Conservation (phyloP, 2,797 vertebrate genomes). For the Silurus aristotelis region DNA sequence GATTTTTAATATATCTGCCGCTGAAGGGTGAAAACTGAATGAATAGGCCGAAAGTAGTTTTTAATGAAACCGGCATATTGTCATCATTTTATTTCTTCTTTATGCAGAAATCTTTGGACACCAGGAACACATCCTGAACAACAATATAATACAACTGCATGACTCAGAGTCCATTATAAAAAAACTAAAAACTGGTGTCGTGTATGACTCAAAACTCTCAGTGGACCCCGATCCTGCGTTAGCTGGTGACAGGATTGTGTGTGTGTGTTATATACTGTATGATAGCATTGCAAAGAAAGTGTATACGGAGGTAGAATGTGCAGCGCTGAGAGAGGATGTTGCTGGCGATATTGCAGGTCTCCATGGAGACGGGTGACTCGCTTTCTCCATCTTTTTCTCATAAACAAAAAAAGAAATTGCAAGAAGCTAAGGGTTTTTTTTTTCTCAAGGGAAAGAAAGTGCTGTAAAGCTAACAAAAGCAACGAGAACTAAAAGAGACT, state of each 20-base stretch:
- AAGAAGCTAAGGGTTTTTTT: constrained; percentile 3
- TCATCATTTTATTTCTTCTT: not conserved
- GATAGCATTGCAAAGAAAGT: not conserved
- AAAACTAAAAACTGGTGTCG: not conserved
- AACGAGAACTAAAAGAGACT: not conserved
- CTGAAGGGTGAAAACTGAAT: not conserved
- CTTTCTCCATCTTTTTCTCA: constrained; percentile 48
- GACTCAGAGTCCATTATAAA: constrained; percentile 19
- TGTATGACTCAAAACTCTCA: constrained; percentile 7
- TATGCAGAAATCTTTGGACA: not conserved
- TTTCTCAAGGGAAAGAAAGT: not conserved
- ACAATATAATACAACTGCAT: not conserved
- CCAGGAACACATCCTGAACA: not conserved
- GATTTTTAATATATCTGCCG: not conserved
- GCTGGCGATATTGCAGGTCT: constrained; percentile 51
- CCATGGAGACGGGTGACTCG: constrained; percentile 57
- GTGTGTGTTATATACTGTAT: constrained; percentile 23
- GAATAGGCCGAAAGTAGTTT: not conserved
- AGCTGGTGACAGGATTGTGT: constrained; percentile 36
- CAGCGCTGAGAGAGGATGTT: constrained; percentile 39
- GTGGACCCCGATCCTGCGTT: not conserved
- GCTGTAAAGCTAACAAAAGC: not conserved
- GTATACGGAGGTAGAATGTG: constrained; percentile 37
- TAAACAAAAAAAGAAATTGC: constrained; percentile 23
- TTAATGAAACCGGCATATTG: not conserved